Evolutionary conservation across 2,888 invertebrate genomes (phyloP).

Genomic region (Craniophora ligustri): DNA sequence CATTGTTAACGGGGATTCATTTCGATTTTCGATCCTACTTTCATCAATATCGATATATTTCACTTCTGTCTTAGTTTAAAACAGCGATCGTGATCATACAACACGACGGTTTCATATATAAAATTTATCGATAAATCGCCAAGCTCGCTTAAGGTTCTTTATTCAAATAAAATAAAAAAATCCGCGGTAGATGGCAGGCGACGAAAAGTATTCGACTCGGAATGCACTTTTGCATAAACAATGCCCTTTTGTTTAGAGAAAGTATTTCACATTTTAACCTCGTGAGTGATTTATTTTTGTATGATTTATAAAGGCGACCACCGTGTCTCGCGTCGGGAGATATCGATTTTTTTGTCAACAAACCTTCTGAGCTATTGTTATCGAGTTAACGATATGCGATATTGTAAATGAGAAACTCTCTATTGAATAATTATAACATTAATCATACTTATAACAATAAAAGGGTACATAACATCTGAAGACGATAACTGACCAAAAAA

Average conservation of each 20-base stretch:
- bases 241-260: constrained; percentile 88
- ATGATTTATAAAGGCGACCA: constrained; percentile 82
- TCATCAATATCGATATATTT: constrained; percentile 68
- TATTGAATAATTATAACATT: background rate
- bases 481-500: too few species aligned
- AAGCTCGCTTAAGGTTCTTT: constrained; percentile 69
- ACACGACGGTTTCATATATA: constrained; percentile 81
- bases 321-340: constrained; percentile 64
- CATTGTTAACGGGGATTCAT: constrained; percentile 49
- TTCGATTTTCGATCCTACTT: constrained; percentile 53
- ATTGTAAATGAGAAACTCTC: background rate
- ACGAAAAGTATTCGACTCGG: constrained; percentile 85
- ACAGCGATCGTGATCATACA: constrained; percentile 82
- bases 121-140: constrained; percentile 82
- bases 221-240: constrained; percentile 88
- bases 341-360: constrained; percentile 25
- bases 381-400: constrained; percentile 18
- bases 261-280: constrained; percentile 87
- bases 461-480: too few species aligned
- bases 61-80: constrained; percentile 68
- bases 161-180: constrained; percentile 75
- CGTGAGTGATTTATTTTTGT: constrained; percentile 85
- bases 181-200: constrained; percentile 76
- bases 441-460: too few species aligned
- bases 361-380: constrained; percentile 26